These are phyloP conservation scores for Platanista minor DNA, from an alignment of 2,113 vertebrate genomes.

Conservation along the genomic window DNA sequence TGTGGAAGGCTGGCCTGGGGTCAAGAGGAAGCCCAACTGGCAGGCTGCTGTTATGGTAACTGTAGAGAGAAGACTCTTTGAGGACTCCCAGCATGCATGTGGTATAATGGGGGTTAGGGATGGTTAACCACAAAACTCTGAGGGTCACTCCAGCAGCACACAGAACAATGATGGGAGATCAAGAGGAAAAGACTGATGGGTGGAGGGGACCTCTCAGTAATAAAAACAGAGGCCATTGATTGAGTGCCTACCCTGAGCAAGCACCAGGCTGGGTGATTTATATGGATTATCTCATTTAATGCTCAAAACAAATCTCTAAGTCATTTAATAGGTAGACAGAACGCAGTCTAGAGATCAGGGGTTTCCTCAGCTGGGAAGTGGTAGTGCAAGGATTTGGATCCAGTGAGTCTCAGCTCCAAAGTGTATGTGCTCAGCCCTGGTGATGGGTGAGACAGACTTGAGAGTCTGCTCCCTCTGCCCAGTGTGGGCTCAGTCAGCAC, in stretches of 20 bases:
- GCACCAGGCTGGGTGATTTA: background rate
- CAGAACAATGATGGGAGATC: too few species aligned
- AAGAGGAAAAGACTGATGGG: background rate
- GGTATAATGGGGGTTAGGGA: accelerated
- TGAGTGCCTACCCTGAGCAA: background rate
- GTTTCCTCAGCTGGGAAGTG: background rate
- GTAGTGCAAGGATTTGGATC: background rate
- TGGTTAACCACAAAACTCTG: background rate
- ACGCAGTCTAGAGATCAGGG: background rate
- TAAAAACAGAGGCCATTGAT: background rate
- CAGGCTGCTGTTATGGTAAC: background rate
- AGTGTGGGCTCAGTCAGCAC: accelerated
- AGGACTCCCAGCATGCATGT: accelerated
- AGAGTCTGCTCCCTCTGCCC: background rate
- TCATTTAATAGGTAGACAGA: background rate
- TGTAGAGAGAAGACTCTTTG: background rate
- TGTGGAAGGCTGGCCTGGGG: background rate
- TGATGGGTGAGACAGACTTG: too few species aligned
- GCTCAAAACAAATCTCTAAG: background rate
- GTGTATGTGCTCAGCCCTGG: accelerated
- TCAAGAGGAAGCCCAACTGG: background rate
- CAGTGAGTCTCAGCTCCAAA: background rate
- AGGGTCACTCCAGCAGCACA: background rate
- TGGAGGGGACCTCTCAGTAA: background rate
- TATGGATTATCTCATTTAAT: background rate